Conservation (phyloP, 2,113 vertebrate species). For the Sardina pilchardus region DNA sequence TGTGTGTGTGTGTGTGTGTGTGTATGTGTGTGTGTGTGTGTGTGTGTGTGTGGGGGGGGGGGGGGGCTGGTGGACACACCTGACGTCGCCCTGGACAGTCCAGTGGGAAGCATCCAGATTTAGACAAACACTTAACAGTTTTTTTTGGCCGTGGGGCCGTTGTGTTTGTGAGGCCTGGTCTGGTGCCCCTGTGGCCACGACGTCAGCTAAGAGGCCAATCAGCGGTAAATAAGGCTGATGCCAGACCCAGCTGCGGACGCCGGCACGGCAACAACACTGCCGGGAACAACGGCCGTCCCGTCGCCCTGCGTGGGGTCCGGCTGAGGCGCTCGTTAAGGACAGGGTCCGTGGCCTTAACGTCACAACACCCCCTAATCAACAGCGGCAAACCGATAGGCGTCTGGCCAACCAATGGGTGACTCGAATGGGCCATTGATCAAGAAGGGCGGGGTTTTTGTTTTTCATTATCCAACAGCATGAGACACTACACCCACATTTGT, state of each 20-base stretch:
- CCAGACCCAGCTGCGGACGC: background rate
- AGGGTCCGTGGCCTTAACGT: background rate
- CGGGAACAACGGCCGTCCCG: background rate
- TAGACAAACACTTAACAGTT: constrained; percentile 3
- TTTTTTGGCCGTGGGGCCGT: background rate
- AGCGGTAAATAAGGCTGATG: background rate
- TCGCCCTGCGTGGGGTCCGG: background rate
- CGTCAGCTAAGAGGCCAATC: background rate
- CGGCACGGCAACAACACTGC: background rate
- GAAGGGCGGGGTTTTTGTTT: background rate
- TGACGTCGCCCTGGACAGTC: background rate
- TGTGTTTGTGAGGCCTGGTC: background rate
- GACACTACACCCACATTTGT: background rate
- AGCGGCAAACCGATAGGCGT: background rate
- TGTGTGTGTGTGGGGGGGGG: background rate
- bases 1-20: background rate
- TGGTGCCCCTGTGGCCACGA: background rate
- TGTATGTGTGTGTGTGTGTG: background rate
- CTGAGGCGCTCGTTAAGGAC: background rate
- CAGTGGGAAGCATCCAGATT: constrained; percentile 13
- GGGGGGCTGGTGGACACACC: background rate
- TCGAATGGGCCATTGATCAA: background rate
- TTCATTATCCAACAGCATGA: background rate
- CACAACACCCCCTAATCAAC: background rate
- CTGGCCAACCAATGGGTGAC: background rate